Percentiles rank a stretch among this genome's conserved stretches.
Evolutionary conservation across 92 coral and sea anemone genomes (phyloP).

Genomic region (Umimayanthus chanpuru): DNA sequence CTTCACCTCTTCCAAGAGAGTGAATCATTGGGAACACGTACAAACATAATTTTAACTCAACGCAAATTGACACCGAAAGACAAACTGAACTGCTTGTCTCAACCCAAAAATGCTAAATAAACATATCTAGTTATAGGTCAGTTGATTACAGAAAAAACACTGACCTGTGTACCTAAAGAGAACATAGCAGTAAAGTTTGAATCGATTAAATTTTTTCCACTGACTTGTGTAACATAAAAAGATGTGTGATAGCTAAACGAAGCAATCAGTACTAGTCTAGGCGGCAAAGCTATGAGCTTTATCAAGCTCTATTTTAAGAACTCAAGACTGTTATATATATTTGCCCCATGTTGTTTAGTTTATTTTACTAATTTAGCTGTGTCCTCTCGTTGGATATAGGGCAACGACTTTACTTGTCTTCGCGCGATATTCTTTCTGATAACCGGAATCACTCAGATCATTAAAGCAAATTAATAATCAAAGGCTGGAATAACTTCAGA

Average conservation of each 20-base stretch:
- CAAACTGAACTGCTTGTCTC: background rate
- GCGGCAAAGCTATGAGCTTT: background rate
- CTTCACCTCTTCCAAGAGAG: background rate
- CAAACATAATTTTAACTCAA: background rate
- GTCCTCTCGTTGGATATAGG: slow-evolving; percentile 2
- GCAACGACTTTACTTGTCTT: background rate
- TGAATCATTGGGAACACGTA: background rate
- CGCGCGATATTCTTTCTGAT: background rate
- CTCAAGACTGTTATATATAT: slow-evolving; percentile 4
- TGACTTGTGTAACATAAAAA: too few species aligned
- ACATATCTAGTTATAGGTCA: background rate
- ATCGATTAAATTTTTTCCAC: too few species aligned
- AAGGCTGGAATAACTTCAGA: background rate
- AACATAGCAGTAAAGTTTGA: background rate
- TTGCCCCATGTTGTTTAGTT: background rate
- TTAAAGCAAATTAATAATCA: background rate
- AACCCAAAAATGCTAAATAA: background rate
- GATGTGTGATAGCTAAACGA: background rate
- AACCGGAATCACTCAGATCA: background rate
- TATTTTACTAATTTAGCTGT: background rate
- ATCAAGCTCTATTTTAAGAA: slow-evolving; percentile 28
- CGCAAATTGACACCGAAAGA: background rate
- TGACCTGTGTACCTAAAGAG: background rate
- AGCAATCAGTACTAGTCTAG: background rate
- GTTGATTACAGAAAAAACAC: background rate